phyloP scores from a whole-genome alignment of 2,113 vertebrate genomes.

The Planiliza haematocheilus region DNA sequence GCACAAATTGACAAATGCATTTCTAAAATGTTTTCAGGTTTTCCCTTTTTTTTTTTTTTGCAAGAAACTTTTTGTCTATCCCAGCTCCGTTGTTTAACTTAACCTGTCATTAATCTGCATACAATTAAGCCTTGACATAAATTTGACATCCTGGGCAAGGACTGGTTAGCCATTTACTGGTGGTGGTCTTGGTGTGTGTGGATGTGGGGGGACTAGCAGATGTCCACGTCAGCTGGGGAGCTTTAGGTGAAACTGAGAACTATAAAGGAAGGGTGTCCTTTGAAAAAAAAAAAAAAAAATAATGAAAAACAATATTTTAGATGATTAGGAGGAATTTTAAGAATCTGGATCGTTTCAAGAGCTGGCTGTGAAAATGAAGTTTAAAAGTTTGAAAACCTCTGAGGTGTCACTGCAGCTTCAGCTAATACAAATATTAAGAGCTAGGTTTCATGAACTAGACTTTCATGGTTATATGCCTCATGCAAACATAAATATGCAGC shows the following conservation, averaged over 20 bases:
- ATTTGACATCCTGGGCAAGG: slow-evolving; percentile 65
- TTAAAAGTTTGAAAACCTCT: no score
- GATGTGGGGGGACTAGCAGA: slow-evolving; percentile 48
- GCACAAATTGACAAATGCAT: slow-evolving; percentile 31
- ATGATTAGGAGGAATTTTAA: slow-evolving; percentile 58
- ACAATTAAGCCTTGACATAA: slow-evolving; percentile 70
- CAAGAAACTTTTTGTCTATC: slow-evolving; percentile 27
- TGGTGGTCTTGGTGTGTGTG: slow-evolving; percentile 17
- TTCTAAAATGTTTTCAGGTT: slow-evolving; percentile 32
- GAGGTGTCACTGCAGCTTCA: background rate
- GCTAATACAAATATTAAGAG: slow-evolving; percentile 16
- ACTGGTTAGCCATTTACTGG: slow-evolving; percentile 73
- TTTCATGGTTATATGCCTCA: background rate
- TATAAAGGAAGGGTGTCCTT: slow-evolving; percentile 51
- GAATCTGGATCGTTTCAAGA: slow-evolving; percentile 43
- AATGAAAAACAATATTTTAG: no score
- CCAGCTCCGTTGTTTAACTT: slow-evolving; percentile 56
- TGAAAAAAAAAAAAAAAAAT: background rate
- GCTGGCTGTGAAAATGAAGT: no score
- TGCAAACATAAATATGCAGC: background rate
- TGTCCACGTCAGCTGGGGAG: slow-evolving; percentile 56
- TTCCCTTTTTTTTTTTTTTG: background rate
- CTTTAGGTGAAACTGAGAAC: slow-evolving; percentile 65
- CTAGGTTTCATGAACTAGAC: background rate
- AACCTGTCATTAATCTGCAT: slow-evolving; percentile 79